Evolutionary conservation across 2,113 vertebrate species (phyloP), one percentile per base, ranked within the genome.

Genomic region (Nycticryphes semicollaris): DNA sequence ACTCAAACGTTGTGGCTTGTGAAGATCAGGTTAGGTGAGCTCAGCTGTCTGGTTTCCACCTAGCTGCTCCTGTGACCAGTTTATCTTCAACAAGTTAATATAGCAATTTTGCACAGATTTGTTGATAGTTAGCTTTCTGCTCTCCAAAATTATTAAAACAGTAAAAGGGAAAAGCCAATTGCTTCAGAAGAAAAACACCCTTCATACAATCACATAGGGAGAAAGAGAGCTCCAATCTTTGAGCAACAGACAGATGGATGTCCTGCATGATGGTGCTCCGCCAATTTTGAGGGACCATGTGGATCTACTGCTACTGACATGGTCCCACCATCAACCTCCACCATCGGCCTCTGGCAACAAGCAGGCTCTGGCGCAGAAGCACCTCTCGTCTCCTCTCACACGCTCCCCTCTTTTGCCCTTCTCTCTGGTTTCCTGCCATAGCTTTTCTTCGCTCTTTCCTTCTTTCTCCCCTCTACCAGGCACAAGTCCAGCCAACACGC

Each of bases 301-400:
- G 27, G n/a, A 48, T 45, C 39, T 70, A 19, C 11, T 64, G 43
- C 48, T 18, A 9, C 8, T 23, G 3, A 21, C 60, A 41, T 0
- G 0, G 43, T 15, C n/a, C 41, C 37, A 53, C 35, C 53, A 51
- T 68, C n/a, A 56, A 37, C 30, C 28, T 54, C 8, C 53, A 80
- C 4, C 33, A 33, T 1, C 39, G 18, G 7, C 57, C 30, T 43
- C 37, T 54, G 39, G 21, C 78, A 85, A 30, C 22, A 85, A 25
- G 37, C 5, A 72, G 8, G 6, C 3, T 66, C 43, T 59, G 47
- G 24, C 0, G 0, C 19, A 57, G 41, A 39, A 20, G 8, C 23
- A 76, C 6, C 9, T 35, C 59, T 59, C 33, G 41, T 24, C 77
- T 66, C 63, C 62, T 47, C 37, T 16, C 25, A 28, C 22, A 78